phyloP scores from a whole-genome alignment of 2,113 vertebrate genomes.

The Dromaius novaehollandiae region DNA sequence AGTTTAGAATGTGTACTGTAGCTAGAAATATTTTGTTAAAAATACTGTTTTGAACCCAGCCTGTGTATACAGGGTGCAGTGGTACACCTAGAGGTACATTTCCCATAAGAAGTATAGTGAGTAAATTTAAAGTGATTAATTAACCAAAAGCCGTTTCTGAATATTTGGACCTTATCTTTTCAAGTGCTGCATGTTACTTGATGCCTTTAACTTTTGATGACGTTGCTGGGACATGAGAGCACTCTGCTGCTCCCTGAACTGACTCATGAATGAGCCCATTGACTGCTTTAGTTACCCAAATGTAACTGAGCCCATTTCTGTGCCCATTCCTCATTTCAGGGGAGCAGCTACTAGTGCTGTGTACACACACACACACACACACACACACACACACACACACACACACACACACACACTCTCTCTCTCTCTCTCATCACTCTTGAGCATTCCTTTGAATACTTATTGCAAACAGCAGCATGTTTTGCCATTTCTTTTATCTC shows the following conservation, averaged over 20 bases:
- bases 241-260: not conserved
- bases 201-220: not conserved
- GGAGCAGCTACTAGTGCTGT: not conserved
- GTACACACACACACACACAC: too few relatives aligned
- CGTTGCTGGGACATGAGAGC: too few relatives aligned
- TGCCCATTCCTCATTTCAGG: fast-evolving
- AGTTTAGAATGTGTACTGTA: not conserved
- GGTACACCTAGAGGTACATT: not conserved
- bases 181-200: not conserved
- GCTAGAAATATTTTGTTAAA: not conserved
- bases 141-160: not conserved
- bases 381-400: too few relatives aligned
- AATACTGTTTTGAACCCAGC: not conserved
- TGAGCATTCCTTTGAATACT: fast-evolving
- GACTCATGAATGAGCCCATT: not conserved
- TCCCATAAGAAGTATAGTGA: not conserved
- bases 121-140: not conserved
- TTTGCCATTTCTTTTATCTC: not conserved
- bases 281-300: not conserved
- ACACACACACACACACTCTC: fast-evolving
- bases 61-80: too few relatives aligned
- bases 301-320: fast-evolving
- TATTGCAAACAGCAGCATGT: fast-evolving
- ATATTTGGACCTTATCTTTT: not conserved
- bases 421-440: not conserved